phyloP scores from a whole-genome alignment of 2,888 invertebrate species.

The Nomada ruficornis region DNA sequence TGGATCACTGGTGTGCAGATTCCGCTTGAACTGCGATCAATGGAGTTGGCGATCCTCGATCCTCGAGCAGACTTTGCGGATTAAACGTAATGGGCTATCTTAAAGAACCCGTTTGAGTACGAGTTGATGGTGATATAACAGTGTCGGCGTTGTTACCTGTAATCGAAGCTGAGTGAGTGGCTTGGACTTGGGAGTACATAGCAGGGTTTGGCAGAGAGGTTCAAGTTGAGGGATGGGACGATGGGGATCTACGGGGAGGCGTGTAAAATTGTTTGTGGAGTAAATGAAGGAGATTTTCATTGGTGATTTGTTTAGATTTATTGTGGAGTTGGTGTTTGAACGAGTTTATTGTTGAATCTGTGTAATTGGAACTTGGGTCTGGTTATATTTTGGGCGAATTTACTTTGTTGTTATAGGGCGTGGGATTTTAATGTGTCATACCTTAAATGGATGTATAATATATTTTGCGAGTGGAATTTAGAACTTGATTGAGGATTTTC shows the following conservation, averaged over 20 bases:
- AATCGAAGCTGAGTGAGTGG: not conserved
- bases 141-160: not conserved
- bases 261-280: not conserved
- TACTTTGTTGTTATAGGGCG: no score
- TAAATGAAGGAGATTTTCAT: not conserved
- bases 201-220: no score
- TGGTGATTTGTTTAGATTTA: not conserved
- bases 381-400: no score
- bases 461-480: not conserved
- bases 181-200: no score
- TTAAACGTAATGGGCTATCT: conserved; percentile 21
- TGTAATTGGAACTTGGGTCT: no score
- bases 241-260: not conserved
- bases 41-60: not conserved
- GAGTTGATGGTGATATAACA: not conserved
- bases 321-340: no score
- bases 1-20: conserved; percentile 21
- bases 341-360: no score
- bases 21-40: conserved; percentile 31
- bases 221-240: not conserved
- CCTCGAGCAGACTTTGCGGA: conserved; percentile 7
- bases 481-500: not conserved
- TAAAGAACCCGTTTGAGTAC: conserved; percentile 7
- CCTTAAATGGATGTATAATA: no score
- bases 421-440: no score